These are phyloP conservation scores for Ispidina picta DNA, from an alignment of 2,797 vertebrate genomes.

Conservation along the genomic window DNA sequence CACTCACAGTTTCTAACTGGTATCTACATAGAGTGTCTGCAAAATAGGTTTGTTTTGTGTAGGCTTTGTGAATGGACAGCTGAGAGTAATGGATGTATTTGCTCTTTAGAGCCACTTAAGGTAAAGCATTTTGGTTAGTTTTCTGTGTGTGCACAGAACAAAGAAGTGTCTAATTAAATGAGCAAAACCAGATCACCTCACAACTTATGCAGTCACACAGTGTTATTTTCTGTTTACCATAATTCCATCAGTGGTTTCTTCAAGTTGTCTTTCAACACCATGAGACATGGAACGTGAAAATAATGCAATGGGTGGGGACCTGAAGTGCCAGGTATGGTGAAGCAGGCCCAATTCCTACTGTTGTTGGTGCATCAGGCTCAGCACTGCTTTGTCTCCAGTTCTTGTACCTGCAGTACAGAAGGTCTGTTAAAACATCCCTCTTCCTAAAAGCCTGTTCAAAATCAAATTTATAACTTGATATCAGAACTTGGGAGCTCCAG, in stretches of 20 bases:
- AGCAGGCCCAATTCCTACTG: neutral
- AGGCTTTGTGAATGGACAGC: neutral
- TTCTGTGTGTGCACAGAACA: neutral
- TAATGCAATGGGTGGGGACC: neutral
- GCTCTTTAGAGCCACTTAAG: slow-evolving; percentile 42
- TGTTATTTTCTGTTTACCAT: slow-evolving; percentile 14
- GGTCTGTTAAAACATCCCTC: neutral
- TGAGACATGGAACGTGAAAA: neutral
- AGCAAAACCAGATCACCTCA: slow-evolving; percentile 42
- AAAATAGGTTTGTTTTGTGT: slow-evolving; percentile 30
- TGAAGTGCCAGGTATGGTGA: neutral
- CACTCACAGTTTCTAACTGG: neutral
- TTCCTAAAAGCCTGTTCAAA: neutral
- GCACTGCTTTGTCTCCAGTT: neutral
- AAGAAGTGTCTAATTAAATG: slow-evolving; percentile 14
- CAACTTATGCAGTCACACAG: neutral
- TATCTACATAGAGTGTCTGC: neutral
- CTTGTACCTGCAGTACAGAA: neutral
- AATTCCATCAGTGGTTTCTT: slow-evolving; percentile 30
- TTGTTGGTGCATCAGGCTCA: neutral
- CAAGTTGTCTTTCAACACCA: neutral
- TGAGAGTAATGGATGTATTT: slow-evolving; percentile 41
- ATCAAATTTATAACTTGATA: neutral
- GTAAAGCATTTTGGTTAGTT: slow-evolving; percentile 30
- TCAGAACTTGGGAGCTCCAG: neutral